Evolutionary conservation across 2,113 vertebrate genomes (phyloP).

Genomic region (Cyprinodon variegatus): DNA sequence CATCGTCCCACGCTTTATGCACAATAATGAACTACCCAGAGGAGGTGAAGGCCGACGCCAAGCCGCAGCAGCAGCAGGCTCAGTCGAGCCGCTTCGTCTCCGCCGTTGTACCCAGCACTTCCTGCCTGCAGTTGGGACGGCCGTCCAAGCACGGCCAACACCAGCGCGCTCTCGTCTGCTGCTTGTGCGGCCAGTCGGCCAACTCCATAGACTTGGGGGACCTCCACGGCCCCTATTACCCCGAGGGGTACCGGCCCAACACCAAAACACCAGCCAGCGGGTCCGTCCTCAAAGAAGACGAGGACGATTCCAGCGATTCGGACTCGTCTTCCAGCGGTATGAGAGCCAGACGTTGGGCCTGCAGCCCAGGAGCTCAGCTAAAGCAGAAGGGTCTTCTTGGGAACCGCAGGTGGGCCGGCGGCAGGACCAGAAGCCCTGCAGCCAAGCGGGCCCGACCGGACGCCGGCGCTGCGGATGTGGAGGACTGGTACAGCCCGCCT

Average conservation of each 20-base stretch:
- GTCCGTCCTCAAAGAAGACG: constrained; percentile 52
- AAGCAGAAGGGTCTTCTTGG: constrained; percentile 45
- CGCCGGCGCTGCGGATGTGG: background rate
- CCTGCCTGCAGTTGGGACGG: constrained; percentile 76
- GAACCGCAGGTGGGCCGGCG: constrained; percentile 28
- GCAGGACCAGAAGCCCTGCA: constrained; percentile 51
- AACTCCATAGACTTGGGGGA: constrained; percentile 83
- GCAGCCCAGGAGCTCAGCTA: constrained; percentile 29
- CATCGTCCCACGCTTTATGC: constrained; percentile 56
- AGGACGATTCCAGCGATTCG: constrained; percentile 67
- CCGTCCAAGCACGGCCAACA: constrained; percentile 52
- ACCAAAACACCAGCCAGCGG: constrained; percentile 48
- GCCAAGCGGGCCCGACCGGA: constrained; percentile 66
- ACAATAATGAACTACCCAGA: constrained; percentile 79
- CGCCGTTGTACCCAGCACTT: constrained; percentile 71
- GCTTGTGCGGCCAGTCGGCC: constrained; percentile 77
- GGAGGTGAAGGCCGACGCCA: constrained; percentile 56
- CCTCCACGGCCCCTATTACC: constrained; percentile 83
- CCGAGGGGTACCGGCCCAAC: constrained; percentile 69
- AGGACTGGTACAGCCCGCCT: constrained; percentile 81
- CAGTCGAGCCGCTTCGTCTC: constrained; percentile 46
- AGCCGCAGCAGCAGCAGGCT: constrained; percentile 43
- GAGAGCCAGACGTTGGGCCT: constrained; percentile 26
- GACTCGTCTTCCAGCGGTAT: constrained; percentile 65
- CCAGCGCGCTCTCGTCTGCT: constrained; percentile 73